phyloP scores from a whole-genome alignment of 2,888 invertebrate species.

The Trachelus stipa region DNA sequence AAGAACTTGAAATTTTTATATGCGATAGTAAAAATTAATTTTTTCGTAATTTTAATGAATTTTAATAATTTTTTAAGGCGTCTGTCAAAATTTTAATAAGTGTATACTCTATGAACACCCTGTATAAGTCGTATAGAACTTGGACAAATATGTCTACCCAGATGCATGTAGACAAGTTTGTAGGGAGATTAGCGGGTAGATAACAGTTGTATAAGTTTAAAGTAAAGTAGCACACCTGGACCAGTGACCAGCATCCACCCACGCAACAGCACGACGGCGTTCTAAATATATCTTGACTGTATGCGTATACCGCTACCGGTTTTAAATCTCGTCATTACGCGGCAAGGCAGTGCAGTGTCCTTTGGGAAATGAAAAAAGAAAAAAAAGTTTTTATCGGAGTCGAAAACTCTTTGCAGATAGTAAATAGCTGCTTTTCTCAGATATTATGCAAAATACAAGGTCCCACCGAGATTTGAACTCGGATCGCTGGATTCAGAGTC shows the following conservation, averaged over 20 bases:
- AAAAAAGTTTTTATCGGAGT: not conserved
- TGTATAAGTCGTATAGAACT: not conserved
- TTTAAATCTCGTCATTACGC: slow-evolving; percentile 45
- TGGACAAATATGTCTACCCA: not conserved
- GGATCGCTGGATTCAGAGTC: slow-evolving; percentile 28
- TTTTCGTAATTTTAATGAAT: not conserved
- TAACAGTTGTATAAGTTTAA: slow-evolving; percentile 22
- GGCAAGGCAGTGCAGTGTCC: not conserved
- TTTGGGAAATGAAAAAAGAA: not conserved
- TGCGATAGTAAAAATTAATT: not conserved
- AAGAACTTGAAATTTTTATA: not conserved
- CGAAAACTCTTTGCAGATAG: not conserved
- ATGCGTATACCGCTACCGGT: slow-evolving; percentile 57
- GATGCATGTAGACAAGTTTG: not conserved
- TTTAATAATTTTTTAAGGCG: not conserved
- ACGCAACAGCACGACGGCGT: slow-evolving; percentile 49
- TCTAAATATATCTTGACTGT: slow-evolving; percentile 55
- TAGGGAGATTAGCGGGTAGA: slow-evolving; percentile 4
- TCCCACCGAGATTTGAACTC: slow-evolving; percentile 28
- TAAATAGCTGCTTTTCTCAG: not conserved
- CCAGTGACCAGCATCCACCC: slow-evolving; percentile 51
- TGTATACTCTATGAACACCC: not conserved
- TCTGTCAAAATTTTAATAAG: not conserved
- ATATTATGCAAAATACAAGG: slow-evolving; percentile 11
- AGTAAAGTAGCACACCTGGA: slow-evolving; percentile 38